phyloP scores from a whole-genome alignment of 2,797 vertebrate species.

The Steatocranus sp. region DNA sequence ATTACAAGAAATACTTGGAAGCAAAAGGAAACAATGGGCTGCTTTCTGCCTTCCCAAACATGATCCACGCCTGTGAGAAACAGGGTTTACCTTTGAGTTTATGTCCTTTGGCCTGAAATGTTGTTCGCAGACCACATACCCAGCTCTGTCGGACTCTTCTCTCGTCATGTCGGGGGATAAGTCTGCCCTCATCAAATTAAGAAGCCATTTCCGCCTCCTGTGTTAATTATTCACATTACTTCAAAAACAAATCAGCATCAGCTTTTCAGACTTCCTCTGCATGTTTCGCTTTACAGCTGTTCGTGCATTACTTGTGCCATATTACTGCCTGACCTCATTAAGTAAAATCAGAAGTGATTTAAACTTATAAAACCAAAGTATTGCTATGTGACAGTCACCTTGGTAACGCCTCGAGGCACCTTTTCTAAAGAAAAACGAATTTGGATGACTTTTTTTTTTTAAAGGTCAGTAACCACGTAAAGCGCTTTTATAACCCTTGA shows the following conservation, averaged over 20 bases:
- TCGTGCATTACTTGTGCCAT: background rate
- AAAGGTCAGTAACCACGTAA: background rate
- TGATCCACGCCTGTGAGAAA: background rate
- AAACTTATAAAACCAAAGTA: background rate
- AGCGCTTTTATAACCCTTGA: background rate
- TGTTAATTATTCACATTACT: fast-evolving
- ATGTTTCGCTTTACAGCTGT: background rate
- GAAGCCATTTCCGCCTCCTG: background rate
- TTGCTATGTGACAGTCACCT: background rate
- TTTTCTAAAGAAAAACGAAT: background rate
- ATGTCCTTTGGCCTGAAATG: background rate
- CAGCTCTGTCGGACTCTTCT: background rate
- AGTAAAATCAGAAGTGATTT: background rate
- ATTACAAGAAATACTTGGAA: background rate
- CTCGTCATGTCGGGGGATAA: background rate
- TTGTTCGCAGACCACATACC: background rate
- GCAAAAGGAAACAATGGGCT: background rate
- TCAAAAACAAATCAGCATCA: background rate
- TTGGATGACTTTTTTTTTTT: background rate
- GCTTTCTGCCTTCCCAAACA: background rate
- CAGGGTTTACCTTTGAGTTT: background rate
- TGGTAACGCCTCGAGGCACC: background rate
- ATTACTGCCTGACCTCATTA: background rate
- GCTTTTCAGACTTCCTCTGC: background rate
- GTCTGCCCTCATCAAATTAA: background rate